Evolutionary conservation across 1,140 invertebrate species (phyloP).

Genomic region (Eulimnadia texana): DNA sequence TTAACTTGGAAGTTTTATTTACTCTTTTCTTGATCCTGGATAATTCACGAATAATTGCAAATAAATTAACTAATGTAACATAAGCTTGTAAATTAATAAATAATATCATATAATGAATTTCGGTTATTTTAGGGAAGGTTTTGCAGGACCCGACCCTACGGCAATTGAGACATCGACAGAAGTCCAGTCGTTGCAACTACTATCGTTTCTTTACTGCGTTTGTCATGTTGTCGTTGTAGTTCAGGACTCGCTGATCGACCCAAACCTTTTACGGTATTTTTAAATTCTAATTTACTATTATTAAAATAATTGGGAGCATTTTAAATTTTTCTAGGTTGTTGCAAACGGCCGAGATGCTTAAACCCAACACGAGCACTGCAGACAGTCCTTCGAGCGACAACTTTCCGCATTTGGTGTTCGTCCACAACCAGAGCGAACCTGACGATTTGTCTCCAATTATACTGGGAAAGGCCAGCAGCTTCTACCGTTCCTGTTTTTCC

Average conservation of each 20-base stretch:
- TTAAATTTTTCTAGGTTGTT: slow-evolving; percentile 44
- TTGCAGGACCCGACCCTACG: slow-evolving; percentile 34
- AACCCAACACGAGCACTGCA: slow-evolving; percentile 50
- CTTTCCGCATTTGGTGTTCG: slow-evolving; percentile 57
- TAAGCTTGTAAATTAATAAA: background rate
- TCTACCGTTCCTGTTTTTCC: slow-evolving; percentile 46
- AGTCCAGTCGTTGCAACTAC: slow-evolving; percentile 58
- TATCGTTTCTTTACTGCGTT: slow-evolving; percentile 70
- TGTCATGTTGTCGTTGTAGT: slow-evolving; percentile 74
- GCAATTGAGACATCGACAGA: slow-evolving; percentile 48
- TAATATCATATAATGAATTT: background rate
- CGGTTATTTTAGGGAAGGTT: slow-evolving; percentile 4
- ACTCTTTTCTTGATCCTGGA: no score
- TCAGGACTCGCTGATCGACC: slow-evolving; percentile 73
- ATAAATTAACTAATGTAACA: background rate
- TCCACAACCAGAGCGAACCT: slow-evolving; percentile 55
- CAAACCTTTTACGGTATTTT: slow-evolving; percentile 45
- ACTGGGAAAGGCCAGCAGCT: slow-evolving; percentile 40
- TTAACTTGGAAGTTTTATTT: background rate
- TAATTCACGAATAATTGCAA: no score
- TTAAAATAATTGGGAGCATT: slow-evolving; percentile 5
- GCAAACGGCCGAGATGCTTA: slow-evolving; percentile 72
- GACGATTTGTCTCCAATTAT: slow-evolving; percentile 50
- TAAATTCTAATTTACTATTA: background rate
- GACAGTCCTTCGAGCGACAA: slow-evolving; percentile 50